These are phyloP conservation scores for Lytechinus variegatus DNA, from an alignment of 35 echinoderm and acorn worm species.

Conservation along the genomic window DNA sequence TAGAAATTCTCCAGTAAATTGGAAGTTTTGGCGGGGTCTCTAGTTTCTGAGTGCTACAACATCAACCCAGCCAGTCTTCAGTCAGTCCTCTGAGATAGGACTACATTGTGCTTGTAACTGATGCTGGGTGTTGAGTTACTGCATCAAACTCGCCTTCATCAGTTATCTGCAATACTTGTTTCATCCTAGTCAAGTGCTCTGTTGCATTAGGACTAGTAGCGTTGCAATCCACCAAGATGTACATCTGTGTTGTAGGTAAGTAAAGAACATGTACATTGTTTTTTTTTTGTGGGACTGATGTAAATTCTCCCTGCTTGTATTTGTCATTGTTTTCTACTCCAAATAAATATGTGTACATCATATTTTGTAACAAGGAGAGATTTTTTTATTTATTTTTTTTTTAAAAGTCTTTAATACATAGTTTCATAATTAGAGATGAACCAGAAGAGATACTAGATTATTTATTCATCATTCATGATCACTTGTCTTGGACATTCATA, in stretches of 20 bases:
- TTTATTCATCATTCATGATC: no score
- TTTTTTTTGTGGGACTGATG: neutral
- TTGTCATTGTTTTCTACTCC: neutral
- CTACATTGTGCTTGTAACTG: neutral
- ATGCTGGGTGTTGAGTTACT: neutral
- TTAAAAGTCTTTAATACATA: no score
- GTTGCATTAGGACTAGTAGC: neutral
- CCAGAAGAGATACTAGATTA: no score
- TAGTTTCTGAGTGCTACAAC: neutral
- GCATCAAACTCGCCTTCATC: neutral
- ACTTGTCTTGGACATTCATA: no score
- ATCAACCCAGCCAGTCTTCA: neutral
- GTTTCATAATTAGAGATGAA: no score
- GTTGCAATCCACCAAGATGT: neutral
- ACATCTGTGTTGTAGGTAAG: constrained; percentile 10
- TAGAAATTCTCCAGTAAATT: neutral
- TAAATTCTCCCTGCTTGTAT: neutral
- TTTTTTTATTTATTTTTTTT: no score
- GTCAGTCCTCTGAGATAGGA: neutral
- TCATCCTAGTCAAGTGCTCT: neutral
- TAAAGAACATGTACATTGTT: neutral
- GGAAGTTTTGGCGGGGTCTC: neutral
- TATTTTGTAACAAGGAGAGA: no score
- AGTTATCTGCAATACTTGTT: neutral
- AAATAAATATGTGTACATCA: neutral